Percentiles rank a stretch among this genome's conserved stretches.
phyloP scores from a whole-genome alignment of 1,140 invertebrate species.

The Theocolax elegans region DNA sequence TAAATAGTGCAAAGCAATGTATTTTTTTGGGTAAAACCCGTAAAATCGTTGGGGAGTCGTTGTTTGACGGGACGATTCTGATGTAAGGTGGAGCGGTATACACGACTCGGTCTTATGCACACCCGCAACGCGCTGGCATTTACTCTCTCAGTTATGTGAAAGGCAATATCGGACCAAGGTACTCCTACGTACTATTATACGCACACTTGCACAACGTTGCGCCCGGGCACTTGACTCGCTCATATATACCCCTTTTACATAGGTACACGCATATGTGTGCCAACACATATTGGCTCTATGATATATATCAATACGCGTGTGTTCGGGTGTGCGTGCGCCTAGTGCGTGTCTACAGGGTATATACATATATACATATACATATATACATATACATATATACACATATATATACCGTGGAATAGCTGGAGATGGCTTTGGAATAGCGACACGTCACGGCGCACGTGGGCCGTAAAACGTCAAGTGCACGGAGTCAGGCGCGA shows the following conservation, averaged over 20 bases:
- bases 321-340: too few species aligned
- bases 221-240: slow-evolving; percentile 28
- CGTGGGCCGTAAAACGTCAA: background rate
- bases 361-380: too few species aligned
- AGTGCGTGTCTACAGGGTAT: too few species aligned
- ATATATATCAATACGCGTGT: too few species aligned
- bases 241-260: background rate
- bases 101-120: slow-evolving; percentile 42
- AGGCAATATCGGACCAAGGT: slow-evolving; percentile 62
- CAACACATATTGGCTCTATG: too few species aligned
- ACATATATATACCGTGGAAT: background rate
- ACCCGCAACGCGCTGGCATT: slow-evolving; percentile 56
- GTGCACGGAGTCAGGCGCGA: background rate
- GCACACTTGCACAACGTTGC: slow-evolving; percentile 47
- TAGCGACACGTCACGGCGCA: background rate
- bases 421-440: background rate
- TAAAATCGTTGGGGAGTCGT: too few species aligned
- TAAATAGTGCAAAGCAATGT: too few species aligned
- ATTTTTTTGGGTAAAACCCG: too few species aligned
- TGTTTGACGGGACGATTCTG: too few species aligned
- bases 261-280: too few species aligned
- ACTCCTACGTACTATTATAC: slow-evolving; percentile 55
- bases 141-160: slow-evolving; percentile 65
- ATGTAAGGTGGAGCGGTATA: slow-evolving; percentile 46
- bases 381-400: too few species aligned